Evolutionary conservation across 2,113 vertebrate genomes (phyloP).

Genomic region (Eurystomus gularis): DNA sequence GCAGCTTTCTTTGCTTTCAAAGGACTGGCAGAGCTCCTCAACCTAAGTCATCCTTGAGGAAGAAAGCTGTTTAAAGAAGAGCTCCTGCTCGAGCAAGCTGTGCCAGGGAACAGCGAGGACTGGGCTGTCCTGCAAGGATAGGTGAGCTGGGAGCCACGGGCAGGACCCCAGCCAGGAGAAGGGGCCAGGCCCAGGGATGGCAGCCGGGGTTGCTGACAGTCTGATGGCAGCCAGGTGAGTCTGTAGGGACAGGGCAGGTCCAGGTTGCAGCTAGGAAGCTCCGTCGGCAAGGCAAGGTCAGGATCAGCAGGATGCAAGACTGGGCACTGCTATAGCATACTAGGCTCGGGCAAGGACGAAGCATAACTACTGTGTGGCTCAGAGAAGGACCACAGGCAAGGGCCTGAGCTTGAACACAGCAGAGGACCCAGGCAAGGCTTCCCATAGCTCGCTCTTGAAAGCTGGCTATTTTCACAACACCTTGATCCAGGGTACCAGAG

Average conservation of each 20-base stretch:
- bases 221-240: fast-evolving
- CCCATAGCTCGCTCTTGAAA: not conserved
- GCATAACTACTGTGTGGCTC: not conserved
- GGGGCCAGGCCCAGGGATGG: not conserved
- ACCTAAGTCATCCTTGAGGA: not conserved
- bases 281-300: not conserved
- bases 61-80: not conserved
- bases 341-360: not conserved
- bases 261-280: not conserved
- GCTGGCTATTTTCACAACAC: not conserved
- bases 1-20: not conserved
- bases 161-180: not conserved
- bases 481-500: not conserved
- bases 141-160: fast-evolving
- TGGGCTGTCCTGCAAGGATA: not conserved
- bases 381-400: not conserved
- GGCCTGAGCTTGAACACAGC: not conserved
- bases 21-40: not conserved
- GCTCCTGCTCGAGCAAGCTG: not conserved
- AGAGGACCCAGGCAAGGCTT: not conserved
- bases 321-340: not conserved
- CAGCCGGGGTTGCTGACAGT: not conserved
- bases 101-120: not conserved
- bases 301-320: not conserved
- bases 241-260: not conserved